Conservation (phyloP, 2,797 vertebrate genomes). For the Leuciscus waleckii region DNA sequence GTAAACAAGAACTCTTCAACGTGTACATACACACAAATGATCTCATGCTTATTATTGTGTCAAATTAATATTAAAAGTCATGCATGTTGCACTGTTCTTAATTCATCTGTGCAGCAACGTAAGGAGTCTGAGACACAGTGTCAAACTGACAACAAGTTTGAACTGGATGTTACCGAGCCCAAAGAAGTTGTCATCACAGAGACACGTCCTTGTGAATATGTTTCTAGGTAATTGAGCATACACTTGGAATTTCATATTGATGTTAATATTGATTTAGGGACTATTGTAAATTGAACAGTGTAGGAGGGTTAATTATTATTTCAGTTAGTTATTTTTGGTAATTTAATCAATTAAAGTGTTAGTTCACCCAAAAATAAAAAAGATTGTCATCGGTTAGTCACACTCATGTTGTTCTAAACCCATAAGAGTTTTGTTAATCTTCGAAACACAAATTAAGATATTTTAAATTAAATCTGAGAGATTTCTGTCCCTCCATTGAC, state of each 20-base stretch:
- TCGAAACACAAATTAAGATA: neutral
- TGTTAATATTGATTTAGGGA: neutral
- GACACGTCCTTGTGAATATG: constrained; percentile 85
- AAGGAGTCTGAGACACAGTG: constrained; percentile 98
- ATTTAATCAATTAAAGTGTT: neutral
- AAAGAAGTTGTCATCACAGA: constrained; percentile 84
- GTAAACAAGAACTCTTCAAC: constrained; percentile 58
- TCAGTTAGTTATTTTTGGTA: neutral
- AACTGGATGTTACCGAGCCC: constrained; percentile 82
- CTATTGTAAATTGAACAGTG: neutral
- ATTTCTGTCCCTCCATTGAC: neutral
- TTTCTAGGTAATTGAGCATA: constrained; percentile 83
- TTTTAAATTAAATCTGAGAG: neutral
- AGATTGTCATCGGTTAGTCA: neutral
- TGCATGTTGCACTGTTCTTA: neutral
- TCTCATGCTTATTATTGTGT: neutral
- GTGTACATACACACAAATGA: neutral
- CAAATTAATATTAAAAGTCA: neutral
- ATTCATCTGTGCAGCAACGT: constrained; percentile 80
- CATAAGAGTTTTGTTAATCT: neutral
- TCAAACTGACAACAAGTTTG: constrained; percentile 94
- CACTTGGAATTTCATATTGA: neutral
- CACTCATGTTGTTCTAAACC: neutral
- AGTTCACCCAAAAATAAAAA: neutral
- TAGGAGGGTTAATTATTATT: neutral